Base-by-base conservation (phyloP, 2,113 vertebrate species). In the Microtus montanus region DNA sequence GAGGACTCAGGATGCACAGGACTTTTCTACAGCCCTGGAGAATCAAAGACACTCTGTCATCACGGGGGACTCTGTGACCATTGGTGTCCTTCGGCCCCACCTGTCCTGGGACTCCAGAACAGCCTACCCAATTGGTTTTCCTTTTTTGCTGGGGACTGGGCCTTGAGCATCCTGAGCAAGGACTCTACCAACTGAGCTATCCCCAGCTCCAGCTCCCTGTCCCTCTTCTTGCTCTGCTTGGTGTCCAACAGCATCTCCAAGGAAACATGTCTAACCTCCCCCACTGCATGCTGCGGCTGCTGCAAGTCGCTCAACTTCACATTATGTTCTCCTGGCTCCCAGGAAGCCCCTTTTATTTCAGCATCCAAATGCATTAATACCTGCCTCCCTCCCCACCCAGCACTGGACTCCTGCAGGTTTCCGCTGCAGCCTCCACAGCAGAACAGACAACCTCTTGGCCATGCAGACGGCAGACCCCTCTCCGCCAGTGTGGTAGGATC, bases 1-100 rank as follows among this genome's bases (percentile, higher is more conserved):
- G 0, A 10, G 5, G 58, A 15, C 2, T 35, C 35, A 41, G 28
- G 3, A 3, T 5, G 4, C 2, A 41, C 15, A 0, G 10, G 63
- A 17, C 38, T 13, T 35, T 8, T 14, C 30, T 41, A 1, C 4
- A 28, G 2, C 54, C 71, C n/a, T 28, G 17, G 4, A 5, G n/a
- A 47, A 8, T 5, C 30, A 15, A 41, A 44, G 49, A 19, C 17
- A 22, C n/a, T 61, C 26, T 82, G 54, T 28, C 7, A 14, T 19
- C 35, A 19, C 20, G 12, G 5, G 49, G 24, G 17, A 0, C 38
- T 17, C 74, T 10, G 0, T 19, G 54, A 22, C 28, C 35, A 17
- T 33, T 54, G n/a, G 8, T 22, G 70, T 17, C 47, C 41, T 73
- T 44, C 35, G 20, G 14, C 41, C 6, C 89, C 22, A 5, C 2